Conservation (phyloP, 1,140 invertebrate genomes). For the Melitaea cinxia region DNA sequence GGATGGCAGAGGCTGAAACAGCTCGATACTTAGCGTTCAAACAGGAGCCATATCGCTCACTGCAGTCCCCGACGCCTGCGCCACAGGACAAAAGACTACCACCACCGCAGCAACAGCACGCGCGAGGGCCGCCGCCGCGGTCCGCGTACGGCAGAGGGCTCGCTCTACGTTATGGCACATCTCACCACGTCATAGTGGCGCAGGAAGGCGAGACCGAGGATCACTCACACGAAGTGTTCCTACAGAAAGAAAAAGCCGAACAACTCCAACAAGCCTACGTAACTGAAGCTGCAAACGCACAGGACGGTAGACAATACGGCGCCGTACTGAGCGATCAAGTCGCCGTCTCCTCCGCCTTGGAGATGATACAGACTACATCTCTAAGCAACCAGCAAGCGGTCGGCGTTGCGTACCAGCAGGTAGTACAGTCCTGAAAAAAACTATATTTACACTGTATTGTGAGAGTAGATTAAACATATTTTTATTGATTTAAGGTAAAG, state of each 20-base stretch:
- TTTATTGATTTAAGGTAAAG: slow-evolving; percentile 50
- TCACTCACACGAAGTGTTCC: slow-evolving; percentile 52
- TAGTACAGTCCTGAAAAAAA: no score
- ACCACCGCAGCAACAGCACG: slow-evolving; percentile 44
- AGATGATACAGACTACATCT: slow-evolving; percentile 74
- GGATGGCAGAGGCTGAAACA: slow-evolving; percentile 62
- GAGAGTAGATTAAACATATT: neutral
- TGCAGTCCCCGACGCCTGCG: slow-evolving; percentile 47
- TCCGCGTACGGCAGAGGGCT: slow-evolving; percentile 50
- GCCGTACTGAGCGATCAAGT: slow-evolving; percentile 59
- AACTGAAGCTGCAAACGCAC: slow-evolving; percentile 39
- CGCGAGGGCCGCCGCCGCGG: slow-evolving; percentile 45
- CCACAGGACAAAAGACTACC: slow-evolving; percentile 44
- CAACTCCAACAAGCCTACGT: slow-evolving; percentile 59
- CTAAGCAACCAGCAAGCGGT: slow-evolving; percentile 71
- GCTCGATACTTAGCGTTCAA: slow-evolving; percentile 70
- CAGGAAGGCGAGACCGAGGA: slow-evolving; percentile 61
- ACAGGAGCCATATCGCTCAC: slow-evolving; percentile 56
- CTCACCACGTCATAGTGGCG: slow-evolving; percentile 62
- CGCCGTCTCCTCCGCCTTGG: slow-evolving; percentile 60
- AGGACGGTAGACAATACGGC: slow-evolving; percentile 59
- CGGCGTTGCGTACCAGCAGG: slow-evolving; percentile 72
- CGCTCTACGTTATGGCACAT: slow-evolving; percentile 60
- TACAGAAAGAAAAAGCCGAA: slow-evolving; percentile 60
- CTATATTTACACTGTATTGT: neutral